Evolutionary conservation across 2,888 invertebrate genomes (phyloP).

Genomic region (Acholoe squamosa): DNA sequence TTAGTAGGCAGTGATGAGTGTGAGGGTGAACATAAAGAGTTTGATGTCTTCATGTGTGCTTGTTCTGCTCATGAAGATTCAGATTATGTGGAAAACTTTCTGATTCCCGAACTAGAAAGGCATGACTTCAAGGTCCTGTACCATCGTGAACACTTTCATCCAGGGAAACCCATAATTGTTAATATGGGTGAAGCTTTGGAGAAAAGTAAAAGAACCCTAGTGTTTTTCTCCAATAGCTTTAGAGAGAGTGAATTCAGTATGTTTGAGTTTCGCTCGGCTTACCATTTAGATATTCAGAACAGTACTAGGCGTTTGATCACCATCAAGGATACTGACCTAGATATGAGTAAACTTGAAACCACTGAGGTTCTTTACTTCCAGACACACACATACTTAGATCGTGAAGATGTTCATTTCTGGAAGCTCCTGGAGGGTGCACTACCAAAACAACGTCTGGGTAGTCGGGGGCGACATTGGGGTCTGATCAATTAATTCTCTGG

Average conservation of each 20-base stretch:
- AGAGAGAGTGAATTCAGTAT: background rate
- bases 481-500: too few relatives aligned
- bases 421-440: background rate
- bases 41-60: too few relatives aligned
- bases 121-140: too few relatives aligned
- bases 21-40: background rate
- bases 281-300: too few relatives aligned
- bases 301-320: too few relatives aligned
- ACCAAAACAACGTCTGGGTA: background rate
- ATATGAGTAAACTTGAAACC: background rate
- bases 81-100: too few relatives aligned
- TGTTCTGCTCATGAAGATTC: too few relatives aligned
- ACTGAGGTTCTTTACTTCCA: background rate
- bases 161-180: background rate
- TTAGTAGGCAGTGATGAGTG: background rate
- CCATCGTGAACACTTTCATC: too few relatives aligned
- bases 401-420: background rate
- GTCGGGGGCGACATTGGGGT: too few relatives aligned
- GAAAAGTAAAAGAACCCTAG: background rate
- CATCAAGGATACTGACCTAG: background rate
- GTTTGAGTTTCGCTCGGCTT: too few relatives aligned
- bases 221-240: background rate
- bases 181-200: background rate
- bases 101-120: too few relatives aligned
- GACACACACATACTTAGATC: background rate